phyloP scores from a whole-genome alignment of 2,113 vertebrate species.

The Pheucticus melanocephalus region DNA sequence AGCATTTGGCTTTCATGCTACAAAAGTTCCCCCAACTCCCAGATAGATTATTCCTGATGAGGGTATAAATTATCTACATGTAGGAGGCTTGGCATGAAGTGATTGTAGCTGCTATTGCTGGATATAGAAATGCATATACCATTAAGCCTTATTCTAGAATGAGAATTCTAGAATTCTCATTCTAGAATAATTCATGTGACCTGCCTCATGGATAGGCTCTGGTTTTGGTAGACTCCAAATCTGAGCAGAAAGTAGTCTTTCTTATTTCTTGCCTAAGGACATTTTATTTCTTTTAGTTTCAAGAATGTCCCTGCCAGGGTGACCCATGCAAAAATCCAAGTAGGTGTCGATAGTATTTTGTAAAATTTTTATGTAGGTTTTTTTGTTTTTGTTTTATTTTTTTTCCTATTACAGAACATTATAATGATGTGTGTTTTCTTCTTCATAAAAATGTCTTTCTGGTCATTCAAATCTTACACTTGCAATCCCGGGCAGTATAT shows the following conservation, averaged over 20 bases:
- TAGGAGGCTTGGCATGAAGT: background rate
- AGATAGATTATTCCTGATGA: conserved; percentile 38
- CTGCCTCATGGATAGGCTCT: background rate
- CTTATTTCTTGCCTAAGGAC: background rate
- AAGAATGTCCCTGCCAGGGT: background rate
- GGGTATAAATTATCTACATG: background rate
- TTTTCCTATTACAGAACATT: background rate
- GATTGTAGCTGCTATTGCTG: background rate
- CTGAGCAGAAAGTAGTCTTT: background rate
- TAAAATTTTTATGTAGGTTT: background rate
- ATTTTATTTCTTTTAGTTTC: background rate
- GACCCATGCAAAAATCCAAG: background rate
- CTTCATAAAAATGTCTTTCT: background rate
- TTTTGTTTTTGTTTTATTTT: background rate
- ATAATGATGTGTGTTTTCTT: background rate
- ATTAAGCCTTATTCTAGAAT: background rate
- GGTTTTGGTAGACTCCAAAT: background rate
- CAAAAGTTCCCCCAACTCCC: background rate
- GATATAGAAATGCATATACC: background rate
- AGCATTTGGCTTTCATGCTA: background rate
- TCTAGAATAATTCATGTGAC: background rate
- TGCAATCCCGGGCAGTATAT: background rate
- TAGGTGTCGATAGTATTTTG: background rate
- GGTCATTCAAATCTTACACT: background rate
- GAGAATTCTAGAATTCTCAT: too few species aligned